phyloP scores from a whole-genome alignment of 2,113 vertebrate genomes.

The Rousettus leschenaultii region DNA sequence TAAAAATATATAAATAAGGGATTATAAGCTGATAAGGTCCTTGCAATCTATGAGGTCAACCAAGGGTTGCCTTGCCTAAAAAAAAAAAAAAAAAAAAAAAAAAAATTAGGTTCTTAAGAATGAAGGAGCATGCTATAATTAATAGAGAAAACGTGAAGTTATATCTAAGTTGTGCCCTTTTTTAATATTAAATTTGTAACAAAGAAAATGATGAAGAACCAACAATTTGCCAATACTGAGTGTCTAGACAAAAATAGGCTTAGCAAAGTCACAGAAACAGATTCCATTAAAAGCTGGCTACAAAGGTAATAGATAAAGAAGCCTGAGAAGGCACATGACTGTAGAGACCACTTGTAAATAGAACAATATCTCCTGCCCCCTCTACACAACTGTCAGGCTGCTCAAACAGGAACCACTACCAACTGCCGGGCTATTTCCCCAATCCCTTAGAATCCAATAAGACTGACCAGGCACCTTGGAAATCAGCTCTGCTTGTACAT shows the following conservation, averaged over 20 bases:
- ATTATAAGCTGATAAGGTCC: no score
- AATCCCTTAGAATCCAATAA: fast-evolving
- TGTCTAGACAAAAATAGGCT: background rate
- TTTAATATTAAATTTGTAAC: background rate
- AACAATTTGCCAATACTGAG: background rate
- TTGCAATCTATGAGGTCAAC: no score
- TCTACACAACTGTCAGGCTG: background rate
- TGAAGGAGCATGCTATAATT: constrained; percentile 34
- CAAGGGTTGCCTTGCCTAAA: no score
- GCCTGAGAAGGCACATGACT: background rate
- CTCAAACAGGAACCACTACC: background rate
- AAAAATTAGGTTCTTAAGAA: constrained; percentile 40
- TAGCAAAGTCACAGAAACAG: background rate
- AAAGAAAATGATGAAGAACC: constrained; percentile 6
- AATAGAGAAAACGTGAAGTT: constrained; percentile 49
- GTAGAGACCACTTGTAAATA: background rate
- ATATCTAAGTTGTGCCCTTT: background rate
- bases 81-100: no score
- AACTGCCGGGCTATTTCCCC: background rate
- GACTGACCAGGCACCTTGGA: background rate
- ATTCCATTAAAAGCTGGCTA: background rate
- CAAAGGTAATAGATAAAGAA: background rate
- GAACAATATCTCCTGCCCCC: no score
- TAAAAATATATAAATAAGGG: no score
- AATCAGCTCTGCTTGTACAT: background rate